phyloP scores from a whole-genome alignment of 2,797 vertebrate species.

The Coluber constrictor region DNA sequence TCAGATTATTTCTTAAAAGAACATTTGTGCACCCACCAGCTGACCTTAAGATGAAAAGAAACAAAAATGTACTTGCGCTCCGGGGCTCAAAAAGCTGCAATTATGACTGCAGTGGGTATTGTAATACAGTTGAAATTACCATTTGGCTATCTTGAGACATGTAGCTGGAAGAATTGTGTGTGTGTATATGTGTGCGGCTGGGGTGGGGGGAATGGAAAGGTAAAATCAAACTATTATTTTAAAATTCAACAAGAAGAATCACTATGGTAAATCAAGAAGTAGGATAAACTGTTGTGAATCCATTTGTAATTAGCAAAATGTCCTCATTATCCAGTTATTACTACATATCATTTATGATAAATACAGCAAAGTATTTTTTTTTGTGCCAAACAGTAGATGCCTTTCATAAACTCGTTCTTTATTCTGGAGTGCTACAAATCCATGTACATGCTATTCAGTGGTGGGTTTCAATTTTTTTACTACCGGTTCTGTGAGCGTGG shows the following conservation, averaged over 20 bases:
- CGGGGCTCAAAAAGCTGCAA: not conserved
- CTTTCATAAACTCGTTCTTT: not conserved
- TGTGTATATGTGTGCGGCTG: accelerated
- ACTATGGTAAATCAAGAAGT: not conserved
- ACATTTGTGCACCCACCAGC: not conserved
- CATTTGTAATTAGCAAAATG: not conserved
- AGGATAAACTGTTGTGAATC: not conserved
- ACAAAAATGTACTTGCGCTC: not conserved
- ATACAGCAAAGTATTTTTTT: not conserved
- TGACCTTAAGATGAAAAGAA: not conserved
- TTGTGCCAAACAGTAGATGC: not conserved
- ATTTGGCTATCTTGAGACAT: not conserved
- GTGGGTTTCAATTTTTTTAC: no score
- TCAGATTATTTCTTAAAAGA: slow-evolving; percentile 13
- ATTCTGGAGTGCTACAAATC: not conserved
- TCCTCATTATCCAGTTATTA: not conserved
- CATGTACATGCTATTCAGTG: not conserved
- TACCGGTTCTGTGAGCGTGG: no score
- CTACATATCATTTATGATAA: not conserved
- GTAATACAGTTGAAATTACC: not conserved
- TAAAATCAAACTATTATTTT: not conserved
- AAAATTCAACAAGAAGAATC: not conserved
- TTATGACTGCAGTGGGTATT: not conserved
- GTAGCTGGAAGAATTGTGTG: no score
- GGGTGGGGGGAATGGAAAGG: no score